A percentile compares a stretch with the other conserved stretches of the same genome.
phyloP scores from a whole-genome alignment of 2,113 vertebrate genomes.

The Embiotoca jacksoni region DNA sequence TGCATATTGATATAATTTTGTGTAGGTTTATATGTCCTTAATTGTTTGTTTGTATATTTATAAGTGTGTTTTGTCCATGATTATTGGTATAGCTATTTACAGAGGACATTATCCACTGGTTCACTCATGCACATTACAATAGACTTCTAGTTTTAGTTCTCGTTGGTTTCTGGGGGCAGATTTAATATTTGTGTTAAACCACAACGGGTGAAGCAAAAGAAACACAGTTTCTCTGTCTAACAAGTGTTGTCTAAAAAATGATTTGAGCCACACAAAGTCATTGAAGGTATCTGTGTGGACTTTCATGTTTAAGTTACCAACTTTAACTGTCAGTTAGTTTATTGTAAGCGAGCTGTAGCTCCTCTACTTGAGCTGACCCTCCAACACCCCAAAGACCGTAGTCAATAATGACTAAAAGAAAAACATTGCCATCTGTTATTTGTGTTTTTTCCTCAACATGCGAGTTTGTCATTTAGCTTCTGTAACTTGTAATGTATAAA shows the following conservation, averaged over 20 bases:
- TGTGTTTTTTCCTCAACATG: background rate
- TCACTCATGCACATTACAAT: slow-evolving; percentile 25
- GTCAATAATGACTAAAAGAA: background rate
- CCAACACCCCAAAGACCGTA: background rate
- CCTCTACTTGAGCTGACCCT: background rate
- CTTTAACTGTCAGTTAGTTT: background rate
- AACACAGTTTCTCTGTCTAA: slow-evolving; percentile 5
- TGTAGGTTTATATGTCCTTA: slow-evolving; percentile 31
- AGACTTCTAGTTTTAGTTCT: slow-evolving; percentile 4
- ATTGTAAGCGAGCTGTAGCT: background rate
- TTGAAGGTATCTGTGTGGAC: slow-evolving; percentile 17
- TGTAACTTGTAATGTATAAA: slow-evolving; percentile 5
- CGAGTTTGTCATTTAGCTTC: slow-evolving; percentile 10
- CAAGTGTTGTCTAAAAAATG: slow-evolving; percentile 15
- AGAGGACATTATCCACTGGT: background rate
- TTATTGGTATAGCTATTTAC: slow-evolving; percentile 14
- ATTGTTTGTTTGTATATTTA: slow-evolving; percentile 40
- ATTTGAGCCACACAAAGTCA: background rate
- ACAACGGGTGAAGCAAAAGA: slow-evolving; percentile 21
- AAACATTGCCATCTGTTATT: background rate
- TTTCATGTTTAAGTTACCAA: slow-evolving; percentile 3
- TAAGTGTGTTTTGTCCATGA: slow-evolving; percentile 9
- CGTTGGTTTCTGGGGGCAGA: slow-evolving; percentile 30
- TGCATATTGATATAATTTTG: slow-evolving; percentile 28
- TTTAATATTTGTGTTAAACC: slow-evolving; percentile 31